Base-by-base conservation (phyloP, 2,113 vertebrate genomes). In the Myotis brandtii region DNA sequence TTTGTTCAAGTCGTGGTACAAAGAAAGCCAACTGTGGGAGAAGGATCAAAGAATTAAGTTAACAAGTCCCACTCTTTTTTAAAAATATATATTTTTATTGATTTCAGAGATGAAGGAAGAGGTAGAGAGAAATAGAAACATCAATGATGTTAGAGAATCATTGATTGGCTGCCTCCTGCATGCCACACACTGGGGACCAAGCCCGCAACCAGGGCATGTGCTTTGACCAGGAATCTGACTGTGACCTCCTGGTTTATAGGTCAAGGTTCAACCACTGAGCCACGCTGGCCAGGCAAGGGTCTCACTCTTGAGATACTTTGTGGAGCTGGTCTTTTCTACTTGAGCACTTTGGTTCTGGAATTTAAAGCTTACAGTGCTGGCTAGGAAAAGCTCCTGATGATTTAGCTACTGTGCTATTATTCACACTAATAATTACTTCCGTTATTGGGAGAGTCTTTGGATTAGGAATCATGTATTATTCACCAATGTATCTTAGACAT, bases 281-380 rank as follows among this genome's bases (percentile, higher is more conserved):
- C 56, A 59, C 1, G 23, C 9, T 25, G 56, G 23, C 56, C 56
- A 7, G 56, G 3, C 9, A 9, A 59, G 56, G 40, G 30, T 37
- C 23, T 62, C 86, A 46, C 20, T 46, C 13, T 82, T 50, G 66
- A 56, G 52, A 48, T 46, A 76, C 11, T 82, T 85, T 59, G 23
- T 92, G 64, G 25, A 92, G 40, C 27, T 67, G 75, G 27, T 81
- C n/a, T 54, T 76, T 90, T 95, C 72, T 56, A 40, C 76, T 95
- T 91, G 72, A 79, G 86, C 54, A 30, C 27, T 52, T n/a, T 92
- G 20, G 85, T 95, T 97, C 79, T 96, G 48, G 76, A 88, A 94
- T 80, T 84, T 79, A 82, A 93, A 94, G 48, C 9, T 25, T 82
- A 48, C 17, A 48, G 66, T 56, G 12, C 9, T 82, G 8, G 48